Conservation (phyloP, 2,113 vertebrate species). For the Pavo muticus region DNA sequence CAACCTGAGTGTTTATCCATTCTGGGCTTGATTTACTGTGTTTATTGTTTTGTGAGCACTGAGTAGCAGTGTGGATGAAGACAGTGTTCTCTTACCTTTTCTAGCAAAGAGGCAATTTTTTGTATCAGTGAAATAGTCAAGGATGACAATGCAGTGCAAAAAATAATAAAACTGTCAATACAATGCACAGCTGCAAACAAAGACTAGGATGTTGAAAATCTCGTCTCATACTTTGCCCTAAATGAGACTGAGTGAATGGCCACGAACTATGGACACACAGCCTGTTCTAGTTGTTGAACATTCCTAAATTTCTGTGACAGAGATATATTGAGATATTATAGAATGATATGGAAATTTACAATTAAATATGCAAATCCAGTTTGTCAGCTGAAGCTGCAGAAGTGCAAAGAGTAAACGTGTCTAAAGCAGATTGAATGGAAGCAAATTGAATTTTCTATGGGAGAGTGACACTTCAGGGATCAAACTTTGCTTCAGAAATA, state of each 20-base stretch:
- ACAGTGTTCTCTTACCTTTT: background rate
- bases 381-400: background rate
- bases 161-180: fast-evolving
- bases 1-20: fast-evolving
- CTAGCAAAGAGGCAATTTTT: background rate
- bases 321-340: background rate
- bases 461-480: background rate
- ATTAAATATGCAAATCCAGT: background rate
- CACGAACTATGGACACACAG: fast-evolving
- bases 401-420: background rate
- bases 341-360: background rate
- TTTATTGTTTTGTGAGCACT: background rate
- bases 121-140: background rate
- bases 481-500: background rate
- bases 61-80: background rate
- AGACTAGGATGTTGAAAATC: background rate
- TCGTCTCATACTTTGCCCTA: background rate
- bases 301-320: background rate
- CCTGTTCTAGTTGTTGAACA: background rate
- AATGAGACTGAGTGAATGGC: background rate
- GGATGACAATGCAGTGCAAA: background rate
- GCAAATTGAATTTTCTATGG: background rate
- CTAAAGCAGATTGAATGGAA: background rate
- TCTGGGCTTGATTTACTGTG: background rate
- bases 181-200: background rate